Conservation (phyloP, 2,797 vertebrate species). For the Melanotaenia trifasciata region DNA sequence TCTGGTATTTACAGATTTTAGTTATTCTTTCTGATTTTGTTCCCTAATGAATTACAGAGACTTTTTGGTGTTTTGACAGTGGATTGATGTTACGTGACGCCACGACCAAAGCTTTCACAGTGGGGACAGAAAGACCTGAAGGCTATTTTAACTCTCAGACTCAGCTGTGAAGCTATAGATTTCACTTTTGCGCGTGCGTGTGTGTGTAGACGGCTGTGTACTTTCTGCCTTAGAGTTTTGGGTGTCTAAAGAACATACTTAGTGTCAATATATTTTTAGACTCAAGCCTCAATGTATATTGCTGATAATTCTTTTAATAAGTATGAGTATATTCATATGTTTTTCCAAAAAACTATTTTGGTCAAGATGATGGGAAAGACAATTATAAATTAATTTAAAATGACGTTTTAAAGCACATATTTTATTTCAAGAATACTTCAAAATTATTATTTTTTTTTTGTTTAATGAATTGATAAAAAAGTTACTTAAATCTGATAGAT, state of each 20-base stretch:
- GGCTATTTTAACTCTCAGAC: constrained; percentile 65
- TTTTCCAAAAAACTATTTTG: background rate
- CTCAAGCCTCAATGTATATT: background rate
- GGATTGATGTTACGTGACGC: constrained; percentile 72
- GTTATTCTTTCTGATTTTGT: constrained; percentile 47
- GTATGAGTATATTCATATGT: background rate
- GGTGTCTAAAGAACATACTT: constrained; percentile 13
- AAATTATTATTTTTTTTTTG: background rate
- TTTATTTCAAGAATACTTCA: background rate
- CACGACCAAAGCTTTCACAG: constrained; percentile 61
- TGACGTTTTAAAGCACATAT: background rate
- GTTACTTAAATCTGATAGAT: background rate
- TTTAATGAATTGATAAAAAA: background rate
- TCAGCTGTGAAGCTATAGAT: constrained; percentile 62
- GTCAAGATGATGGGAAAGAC: background rate
- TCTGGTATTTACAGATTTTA: constrained; percentile 69
- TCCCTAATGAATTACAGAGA: constrained; percentile 71
- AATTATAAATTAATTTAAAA: background rate
- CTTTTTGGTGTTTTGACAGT: constrained; percentile 68
- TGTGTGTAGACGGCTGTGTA: constrained; percentile 23
- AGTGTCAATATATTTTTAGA: constrained; percentile 23
- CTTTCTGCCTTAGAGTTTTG: constrained; percentile 19
- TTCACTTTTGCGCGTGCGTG: constrained; percentile 20
- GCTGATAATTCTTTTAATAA: background rate
- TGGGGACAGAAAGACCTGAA: constrained; percentile 61